A percentile compares a stretch with the other conserved stretches of the same genome.
phyloP scores from a whole-genome alignment of 2,797 vertebrate species.

The Onychomys torridus region DNA sequence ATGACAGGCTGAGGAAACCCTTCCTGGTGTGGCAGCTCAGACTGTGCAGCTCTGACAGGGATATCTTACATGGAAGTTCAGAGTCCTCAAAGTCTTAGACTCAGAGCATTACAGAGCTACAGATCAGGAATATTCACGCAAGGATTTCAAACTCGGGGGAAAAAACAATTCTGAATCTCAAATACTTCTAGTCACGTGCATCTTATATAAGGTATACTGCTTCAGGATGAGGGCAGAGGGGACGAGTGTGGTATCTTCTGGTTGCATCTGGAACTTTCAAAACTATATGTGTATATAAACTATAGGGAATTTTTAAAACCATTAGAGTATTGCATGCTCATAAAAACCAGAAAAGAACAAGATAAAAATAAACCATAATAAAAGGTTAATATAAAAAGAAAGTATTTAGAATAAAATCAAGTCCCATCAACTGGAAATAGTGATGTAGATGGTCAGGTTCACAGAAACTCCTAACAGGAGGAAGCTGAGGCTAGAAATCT shows the following conservation, averaged over 20 bases:
- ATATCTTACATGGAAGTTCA: background rate
- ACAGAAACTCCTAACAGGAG: background rate
- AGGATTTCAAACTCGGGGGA: background rate
- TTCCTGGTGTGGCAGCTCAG: too few species aligned
- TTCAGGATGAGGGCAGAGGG: background rate
- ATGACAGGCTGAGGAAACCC: background rate
- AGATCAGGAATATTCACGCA: background rate
- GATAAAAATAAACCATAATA: background rate
- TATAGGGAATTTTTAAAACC: background rate
- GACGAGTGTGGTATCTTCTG: background rate
- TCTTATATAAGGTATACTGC: background rate
- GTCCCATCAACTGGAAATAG: background rate
- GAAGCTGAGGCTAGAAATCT: background rate
- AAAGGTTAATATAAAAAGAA: background rate
- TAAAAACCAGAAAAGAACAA: background rate
- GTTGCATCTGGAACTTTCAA: background rate
- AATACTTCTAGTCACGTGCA: background rate
- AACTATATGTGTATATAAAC: background rate
- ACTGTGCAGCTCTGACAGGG: background rate
- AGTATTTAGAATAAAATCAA: background rate
- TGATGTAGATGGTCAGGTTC: background rate
- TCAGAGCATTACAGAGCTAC: background rate
- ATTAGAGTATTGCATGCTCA: background rate
- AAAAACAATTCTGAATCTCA: background rate
- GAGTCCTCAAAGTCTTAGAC: background rate